phyloP scores from a whole-genome alignment of 2,888 invertebrate genomes.

The Cremastinae sp. region DNA sequence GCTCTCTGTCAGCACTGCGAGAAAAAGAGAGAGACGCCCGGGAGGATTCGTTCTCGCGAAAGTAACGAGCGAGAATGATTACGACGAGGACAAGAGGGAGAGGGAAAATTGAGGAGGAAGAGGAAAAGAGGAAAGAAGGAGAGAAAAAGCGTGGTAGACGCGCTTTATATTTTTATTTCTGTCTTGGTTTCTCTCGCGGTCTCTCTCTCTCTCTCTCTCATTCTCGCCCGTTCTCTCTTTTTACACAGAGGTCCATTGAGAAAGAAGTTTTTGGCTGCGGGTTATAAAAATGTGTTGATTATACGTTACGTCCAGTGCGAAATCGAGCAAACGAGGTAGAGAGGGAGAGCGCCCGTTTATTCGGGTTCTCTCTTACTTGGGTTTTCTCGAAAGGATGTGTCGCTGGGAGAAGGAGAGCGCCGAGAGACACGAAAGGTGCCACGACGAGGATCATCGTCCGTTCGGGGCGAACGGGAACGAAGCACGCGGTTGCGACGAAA shows the following conservation, averaged over 20 bases:
- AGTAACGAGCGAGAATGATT: slow-evolving; percentile 55
- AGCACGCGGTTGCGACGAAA: slow-evolving; percentile 50
- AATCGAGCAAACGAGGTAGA: slow-evolving; percentile 47
- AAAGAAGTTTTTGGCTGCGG: slow-evolving; percentile 76
- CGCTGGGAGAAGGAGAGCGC: slow-evolving; percentile 75
- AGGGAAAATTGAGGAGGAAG: slow-evolving; percentile 41
- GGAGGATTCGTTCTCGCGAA: slow-evolving; percentile 51
- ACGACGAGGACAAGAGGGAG: slow-evolving; percentile 35
- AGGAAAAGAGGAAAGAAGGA: slow-evolving; percentile 3
- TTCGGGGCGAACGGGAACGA: slow-evolving; percentile 51
- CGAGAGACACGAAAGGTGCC: slow-evolving; percentile 34
- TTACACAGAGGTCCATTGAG: slow-evolving; percentile 75
- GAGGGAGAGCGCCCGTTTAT: slow-evolving; percentile 14
- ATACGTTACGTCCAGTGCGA: slow-evolving; percentile 74
- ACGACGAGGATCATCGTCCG: slow-evolving; percentile 27
- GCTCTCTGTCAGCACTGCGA: slow-evolving; percentile 24
- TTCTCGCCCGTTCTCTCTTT: neutral
- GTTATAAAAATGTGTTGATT: slow-evolving; percentile 81
- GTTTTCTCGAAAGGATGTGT: slow-evolving; percentile 66
- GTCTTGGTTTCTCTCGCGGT: neutral
- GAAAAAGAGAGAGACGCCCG: slow-evolving; percentile 7
- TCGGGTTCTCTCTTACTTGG: slow-evolving; percentile 1
- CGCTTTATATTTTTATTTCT: slow-evolving; percentile 24
- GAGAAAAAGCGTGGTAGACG: slow-evolving; percentile 15
- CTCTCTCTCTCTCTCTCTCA: slow-evolving; percentile 7